Percentiles rank a stretch among this genome's conserved stretches.
phyloP scores from a whole-genome alignment of 2,797 vertebrate genomes.

The Taeniopygia guttata region DNA sequence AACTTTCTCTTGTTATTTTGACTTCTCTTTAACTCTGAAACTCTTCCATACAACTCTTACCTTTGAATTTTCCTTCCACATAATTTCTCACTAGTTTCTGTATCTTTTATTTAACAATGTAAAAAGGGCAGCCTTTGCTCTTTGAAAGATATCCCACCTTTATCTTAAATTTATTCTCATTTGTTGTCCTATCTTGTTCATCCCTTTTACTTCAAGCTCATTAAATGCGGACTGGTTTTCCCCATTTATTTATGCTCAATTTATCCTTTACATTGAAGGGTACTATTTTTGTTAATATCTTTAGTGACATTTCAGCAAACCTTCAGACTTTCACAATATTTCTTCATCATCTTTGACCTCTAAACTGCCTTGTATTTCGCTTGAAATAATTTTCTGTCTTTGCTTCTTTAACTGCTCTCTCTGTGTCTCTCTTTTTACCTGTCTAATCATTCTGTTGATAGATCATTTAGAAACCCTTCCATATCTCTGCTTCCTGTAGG shows the following conservation, averaged over 20 bases:
- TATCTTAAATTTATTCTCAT: not conserved
- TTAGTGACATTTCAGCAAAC: not conserved
- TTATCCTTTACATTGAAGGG: not conserved
- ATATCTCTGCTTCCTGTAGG: not conserved
- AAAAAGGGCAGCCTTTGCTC: not conserved
- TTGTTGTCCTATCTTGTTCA: not conserved
- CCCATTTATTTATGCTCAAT: not conserved
- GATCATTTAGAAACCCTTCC: not conserved
- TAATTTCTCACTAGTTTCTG: not conserved
- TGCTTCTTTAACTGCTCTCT: not conserved
- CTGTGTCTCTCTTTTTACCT: not conserved
- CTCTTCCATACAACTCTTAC: not conserved
- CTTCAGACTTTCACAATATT: not conserved
- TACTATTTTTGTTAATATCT: not conserved
- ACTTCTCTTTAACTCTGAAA: not conserved
- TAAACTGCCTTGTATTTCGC: not conserved
- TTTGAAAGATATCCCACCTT: not conserved
- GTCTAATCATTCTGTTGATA: not conserved
- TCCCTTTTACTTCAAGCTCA: constrained; percentile 24
- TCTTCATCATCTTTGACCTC: not conserved
- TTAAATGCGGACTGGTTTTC: constrained; percentile 1
- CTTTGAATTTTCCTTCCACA: not conserved
- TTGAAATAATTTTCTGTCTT: constrained; percentile 7
- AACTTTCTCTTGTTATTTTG: not conserved
- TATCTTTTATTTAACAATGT: not conserved